Percentiles rank a stretch among this genome's conserved stretches.
These are phyloP conservation scores for Helleia helle DNA, from an alignment of 2,888 invertebrate species.

Conservation along the genomic window DNA sequence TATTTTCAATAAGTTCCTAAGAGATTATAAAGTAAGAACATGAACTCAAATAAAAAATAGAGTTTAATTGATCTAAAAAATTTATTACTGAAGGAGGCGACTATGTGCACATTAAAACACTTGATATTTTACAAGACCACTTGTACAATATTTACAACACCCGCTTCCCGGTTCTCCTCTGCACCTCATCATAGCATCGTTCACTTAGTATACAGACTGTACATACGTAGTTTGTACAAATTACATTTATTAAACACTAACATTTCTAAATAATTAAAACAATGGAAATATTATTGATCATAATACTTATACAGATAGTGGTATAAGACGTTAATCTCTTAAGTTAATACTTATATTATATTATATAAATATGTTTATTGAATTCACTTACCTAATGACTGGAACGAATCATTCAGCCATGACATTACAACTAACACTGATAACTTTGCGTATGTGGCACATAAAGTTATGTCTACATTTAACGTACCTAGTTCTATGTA, in stretches of 20 bases:
- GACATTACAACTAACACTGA: constrained; percentile 40
- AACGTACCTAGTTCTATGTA: constrained; percentile 17
- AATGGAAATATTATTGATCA: constrained; percentile 69
- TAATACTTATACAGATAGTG: constrained; percentile 68
- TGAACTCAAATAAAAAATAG: constrained; percentile 23
- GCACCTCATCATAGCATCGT: constrained; percentile 27
- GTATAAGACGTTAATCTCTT: constrained; percentile 67
- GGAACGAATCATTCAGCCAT: constrained; percentile 62
- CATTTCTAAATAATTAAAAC: constrained; percentile 47
- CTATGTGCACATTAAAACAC: constrained; percentile 74
- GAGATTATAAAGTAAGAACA: constrained; percentile 8
- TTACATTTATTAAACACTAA: constrained; percentile 52
- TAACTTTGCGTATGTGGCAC: constrained; percentile 35
- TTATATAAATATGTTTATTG: constrained; percentile 54
- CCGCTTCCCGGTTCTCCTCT: constrained; percentile 28
- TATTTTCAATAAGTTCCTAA: constrained; percentile 9
- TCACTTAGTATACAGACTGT: constrained; percentile 49
- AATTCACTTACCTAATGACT: constrained; percentile 55
- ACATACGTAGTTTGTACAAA: constrained; percentile 70
- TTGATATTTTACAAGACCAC: constrained; percentile 65
- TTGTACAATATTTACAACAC: constrained; percentile 67
- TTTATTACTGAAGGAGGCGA: constrained; percentile 74
- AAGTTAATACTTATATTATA: constrained; percentile 53
- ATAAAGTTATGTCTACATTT: constrained; percentile 23
- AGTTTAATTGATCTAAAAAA: constrained; percentile 66